A percentile compares a stretch with the other conserved stretches of the same genome.
Evolutionary conservation across 2,113 vertebrate species (phyloP).

Genomic region (Grantiella picta): DNA sequence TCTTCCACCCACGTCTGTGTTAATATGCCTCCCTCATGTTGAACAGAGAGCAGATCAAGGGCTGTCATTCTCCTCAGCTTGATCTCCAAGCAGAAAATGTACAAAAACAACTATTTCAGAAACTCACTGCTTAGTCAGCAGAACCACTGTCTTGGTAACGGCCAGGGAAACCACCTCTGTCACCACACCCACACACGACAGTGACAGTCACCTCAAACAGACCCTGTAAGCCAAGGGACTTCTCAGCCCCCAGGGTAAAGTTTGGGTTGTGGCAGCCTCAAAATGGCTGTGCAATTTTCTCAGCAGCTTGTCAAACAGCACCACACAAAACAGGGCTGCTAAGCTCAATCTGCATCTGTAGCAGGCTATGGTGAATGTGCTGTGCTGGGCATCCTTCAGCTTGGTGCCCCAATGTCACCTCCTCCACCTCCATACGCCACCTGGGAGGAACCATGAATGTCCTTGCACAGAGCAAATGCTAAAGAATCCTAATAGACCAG

Average conservation of each 20-base stretch:
- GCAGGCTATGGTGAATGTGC: not conserved
- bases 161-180: not conserved
- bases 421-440: not conserved
- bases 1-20: constrained; percentile 1
- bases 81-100: constrained; percentile 39
- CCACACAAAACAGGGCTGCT: not conserved
- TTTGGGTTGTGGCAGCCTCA: not conserved
- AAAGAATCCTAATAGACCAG: not conserved
- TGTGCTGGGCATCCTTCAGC: not conserved
- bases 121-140: not conserved
- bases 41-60: constrained; percentile 29
- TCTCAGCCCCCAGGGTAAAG: not conserved
- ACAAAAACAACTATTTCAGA: not conserved
- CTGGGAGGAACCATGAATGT: not conserved
- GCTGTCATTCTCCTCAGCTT: constrained; percentile 16
- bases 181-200: not conserved
- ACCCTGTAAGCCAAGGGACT: not conserved
- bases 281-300: not conserved
- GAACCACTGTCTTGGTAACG: not conserved
- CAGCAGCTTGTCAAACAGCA: not conserved
- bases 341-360: not conserved
- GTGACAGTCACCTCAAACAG: not conserved
- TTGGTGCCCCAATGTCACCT: not conserved
- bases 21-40: constrained; percentile 47
- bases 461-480: not conserved